phyloP scores from a whole-genome alignment of 2,797 vertebrate species.

The Microctenopoma lineatum region DNA sequence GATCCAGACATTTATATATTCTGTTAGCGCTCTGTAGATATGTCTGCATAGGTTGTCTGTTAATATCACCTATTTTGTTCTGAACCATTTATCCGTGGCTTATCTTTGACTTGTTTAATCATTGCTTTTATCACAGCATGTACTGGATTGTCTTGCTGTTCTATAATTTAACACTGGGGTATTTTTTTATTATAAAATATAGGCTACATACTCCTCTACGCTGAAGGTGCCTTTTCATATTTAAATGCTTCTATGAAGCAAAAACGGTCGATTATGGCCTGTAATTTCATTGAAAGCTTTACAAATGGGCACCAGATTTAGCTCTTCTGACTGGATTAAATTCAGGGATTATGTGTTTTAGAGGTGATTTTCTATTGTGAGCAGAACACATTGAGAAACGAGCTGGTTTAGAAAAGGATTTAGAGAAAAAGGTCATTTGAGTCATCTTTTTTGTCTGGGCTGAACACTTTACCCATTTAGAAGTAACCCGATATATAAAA shows the following conservation, averaged over 20 bases:
- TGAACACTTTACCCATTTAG: background rate
- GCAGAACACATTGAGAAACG: slow-evolving; percentile 24
- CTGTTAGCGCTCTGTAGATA: too few relatives aligned
- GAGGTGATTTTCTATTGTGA: slow-evolving; percentile 56
- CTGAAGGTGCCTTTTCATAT: too few relatives aligned
- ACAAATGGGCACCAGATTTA: slow-evolving; percentile 56
- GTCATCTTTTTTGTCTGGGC: background rate
- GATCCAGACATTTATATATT: too few relatives aligned
- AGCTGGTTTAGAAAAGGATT: slow-evolving; percentile 30
- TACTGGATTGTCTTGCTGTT: too few relatives aligned
- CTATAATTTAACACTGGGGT: too few relatives aligned
- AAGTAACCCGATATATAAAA: background rate
- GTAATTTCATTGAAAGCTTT: slow-evolving; percentile 22
- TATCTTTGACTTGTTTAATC: background rate
- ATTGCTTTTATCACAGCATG: background rate
- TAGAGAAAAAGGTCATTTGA: slow-evolving; percentile 21
- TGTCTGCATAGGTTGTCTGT: too few relatives aligned
- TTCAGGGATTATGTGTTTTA: slow-evolving; percentile 61
- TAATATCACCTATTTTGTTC: too few relatives aligned
- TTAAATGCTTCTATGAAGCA: background rate
- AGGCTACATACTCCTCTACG: too few relatives aligned
- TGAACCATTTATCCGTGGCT: too few relatives aligned
- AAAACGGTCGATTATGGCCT: slow-evolving; percentile 16
- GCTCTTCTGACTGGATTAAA: slow-evolving; percentile 62
- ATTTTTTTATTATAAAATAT: too few relatives aligned